These are phyloP conservation scores for Romanomermis culicivorax DNA, from an alignment of 2,888 invertebrate genomes.

Conservation along the genomic window DNA sequence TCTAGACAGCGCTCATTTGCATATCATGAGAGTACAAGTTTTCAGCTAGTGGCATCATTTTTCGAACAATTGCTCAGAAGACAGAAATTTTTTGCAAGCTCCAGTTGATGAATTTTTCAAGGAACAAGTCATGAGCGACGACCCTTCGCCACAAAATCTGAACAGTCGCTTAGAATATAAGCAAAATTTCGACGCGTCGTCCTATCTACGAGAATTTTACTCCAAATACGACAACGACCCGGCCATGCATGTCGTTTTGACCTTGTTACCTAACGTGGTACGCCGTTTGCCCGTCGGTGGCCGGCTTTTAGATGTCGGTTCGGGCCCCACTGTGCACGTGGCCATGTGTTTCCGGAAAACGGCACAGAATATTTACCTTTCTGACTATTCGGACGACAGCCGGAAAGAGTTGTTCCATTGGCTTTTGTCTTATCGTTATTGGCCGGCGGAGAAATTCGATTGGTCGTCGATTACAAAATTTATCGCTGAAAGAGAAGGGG, in stretches of 20 bases:
- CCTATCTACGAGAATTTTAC: slow-evolving; percentile 9
- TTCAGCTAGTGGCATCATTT: too few relatives aligned
- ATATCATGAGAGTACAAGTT: too few relatives aligned
- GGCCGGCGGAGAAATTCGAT: neutral
- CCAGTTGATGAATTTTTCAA: too few relatives aligned
- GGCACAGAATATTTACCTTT: slow-evolving; percentile 5
- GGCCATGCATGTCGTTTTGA: slow-evolving; percentile 6
- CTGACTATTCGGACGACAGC: slow-evolving; percentile 5
- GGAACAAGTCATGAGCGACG: neutral
- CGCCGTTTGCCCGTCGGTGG: neutral
- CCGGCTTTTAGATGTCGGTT: slow-evolving; percentile 5
- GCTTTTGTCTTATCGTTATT: neutral
- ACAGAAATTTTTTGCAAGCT: too few relatives aligned
- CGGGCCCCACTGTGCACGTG: slow-evolving; percentile 7
- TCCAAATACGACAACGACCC: slow-evolving; percentile 7
- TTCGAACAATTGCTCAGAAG: too few relatives aligned
- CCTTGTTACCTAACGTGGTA: neutral
- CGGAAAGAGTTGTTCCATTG: slow-evolving; percentile 1
- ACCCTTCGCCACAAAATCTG: neutral
- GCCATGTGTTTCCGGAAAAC: slow-evolving; percentile 1
- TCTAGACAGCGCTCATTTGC: too few relatives aligned
- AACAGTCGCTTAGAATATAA: neutral
- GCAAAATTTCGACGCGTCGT: neutral
- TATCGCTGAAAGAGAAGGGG: neutral
- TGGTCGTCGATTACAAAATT: neutral